Percentiles rank a stretch among this genome's conserved stretches.
Conservation (phyloP, 2,113 vertebrate genomes). For the Podarcis cretensis region DNA sequence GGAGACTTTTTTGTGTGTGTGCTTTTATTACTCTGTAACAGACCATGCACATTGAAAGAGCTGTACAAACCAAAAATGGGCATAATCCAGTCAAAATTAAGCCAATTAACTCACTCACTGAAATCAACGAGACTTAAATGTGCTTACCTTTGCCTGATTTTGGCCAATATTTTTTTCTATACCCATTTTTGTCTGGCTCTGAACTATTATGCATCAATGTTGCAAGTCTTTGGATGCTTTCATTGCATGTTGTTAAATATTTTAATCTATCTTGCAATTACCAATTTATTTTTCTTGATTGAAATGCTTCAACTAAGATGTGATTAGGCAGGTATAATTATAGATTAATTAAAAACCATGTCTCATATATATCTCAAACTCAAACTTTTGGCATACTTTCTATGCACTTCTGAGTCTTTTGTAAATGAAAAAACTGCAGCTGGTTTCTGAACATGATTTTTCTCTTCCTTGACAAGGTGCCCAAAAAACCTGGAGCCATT, state of each 20-base stretch:
- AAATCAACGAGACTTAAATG: background rate
- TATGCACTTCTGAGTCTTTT: background rate
- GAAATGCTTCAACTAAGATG: background rate
- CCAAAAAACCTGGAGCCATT: background rate
- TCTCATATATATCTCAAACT: constrained; percentile 2
- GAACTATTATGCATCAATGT: background rate
- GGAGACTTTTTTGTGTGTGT: background rate
- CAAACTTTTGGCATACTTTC: background rate
- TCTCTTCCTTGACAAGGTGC: constrained; percentile 25
- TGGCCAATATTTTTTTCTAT: fast-evolving
- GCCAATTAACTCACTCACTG: background rate
- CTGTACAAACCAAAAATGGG: background rate
- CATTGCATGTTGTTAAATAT: background rate
- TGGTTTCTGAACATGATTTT: constrained; percentile 10
- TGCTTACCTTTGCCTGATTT: background rate
- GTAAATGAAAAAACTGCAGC: background rate
- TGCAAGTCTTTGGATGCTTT: no score
- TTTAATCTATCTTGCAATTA: constrained; percentile 70
- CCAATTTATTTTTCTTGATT: background rate
- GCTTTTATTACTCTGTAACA: background rate
- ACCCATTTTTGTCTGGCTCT: background rate
- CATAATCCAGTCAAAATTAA: background rate
- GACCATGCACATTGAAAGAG: background rate
- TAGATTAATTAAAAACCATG: background rate
- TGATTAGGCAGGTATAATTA: background rate